Base-by-base conservation (phyloP, 2,797 vertebrate species). In the Neoniphon sammara region DNA sequence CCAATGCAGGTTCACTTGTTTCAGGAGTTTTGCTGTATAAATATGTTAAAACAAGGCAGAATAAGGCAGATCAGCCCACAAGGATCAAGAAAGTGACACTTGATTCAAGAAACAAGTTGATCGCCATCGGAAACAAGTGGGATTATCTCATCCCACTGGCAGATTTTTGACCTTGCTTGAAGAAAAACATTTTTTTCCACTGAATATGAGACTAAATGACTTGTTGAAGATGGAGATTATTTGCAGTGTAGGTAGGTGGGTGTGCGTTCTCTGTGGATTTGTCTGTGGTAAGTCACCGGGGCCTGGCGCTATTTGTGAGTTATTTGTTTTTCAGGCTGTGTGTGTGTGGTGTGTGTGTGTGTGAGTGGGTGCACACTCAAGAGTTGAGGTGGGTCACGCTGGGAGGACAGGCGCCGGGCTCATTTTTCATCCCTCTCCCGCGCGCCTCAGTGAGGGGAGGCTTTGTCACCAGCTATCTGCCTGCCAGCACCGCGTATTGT, bases 381-480 rank as follows among this genome's bases (percentile, higher is more conserved):
- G 52, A 66, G 67, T 18, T 2, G 59, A 20, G 76, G 77, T 44
- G 76, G 85, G 79, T 87, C 73, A 66, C 46, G 57, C 65, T 59
- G 34, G 60, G 87, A 76, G 87, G 84, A 89, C 76, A 75, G 64
- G 52, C 59, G 56, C 72, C 42, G 25, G 77, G n/a, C 79, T 88
- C 80, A 57, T 90, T 84, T 88, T 88, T 85, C 80, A 82, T 83
- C 77, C 77, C 78, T 73, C 70, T 77, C 73, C 79, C 52, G 66
- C 8, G 58, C 31, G 77, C 68, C 70, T 85, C 79, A 73, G 82
- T 87, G 74, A 77, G 80, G 62, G 71, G 80, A 81, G 81, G 85
- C 89, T 91, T 91, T 92, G 89, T 92, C 91, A 92, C 84, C 84
- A 67, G 86, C 87, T 91, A 92, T 92, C 91, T 91, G 83, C 89